Evolutionary conservation across 2,888 invertebrate genomes (phyloP).

Genomic region (Dryocosmus kuriphilus): DNA sequence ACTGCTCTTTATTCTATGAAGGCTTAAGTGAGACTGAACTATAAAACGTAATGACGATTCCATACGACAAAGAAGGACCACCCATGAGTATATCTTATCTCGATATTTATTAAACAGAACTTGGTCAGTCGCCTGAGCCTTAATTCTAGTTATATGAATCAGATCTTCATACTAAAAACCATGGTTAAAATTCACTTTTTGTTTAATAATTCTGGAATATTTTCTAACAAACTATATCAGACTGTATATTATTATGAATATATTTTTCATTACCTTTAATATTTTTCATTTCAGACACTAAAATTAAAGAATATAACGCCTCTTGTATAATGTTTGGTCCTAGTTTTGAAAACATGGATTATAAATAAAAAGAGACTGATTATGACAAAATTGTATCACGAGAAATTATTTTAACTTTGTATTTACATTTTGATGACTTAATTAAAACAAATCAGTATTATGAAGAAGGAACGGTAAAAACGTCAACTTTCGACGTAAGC

Average conservation of each 20-base stretch:
- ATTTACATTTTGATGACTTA: background rate
- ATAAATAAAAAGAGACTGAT: background rate
- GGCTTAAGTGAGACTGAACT: background rate
- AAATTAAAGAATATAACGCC: background rate
- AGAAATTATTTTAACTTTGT: background rate
- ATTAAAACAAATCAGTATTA: too few relatives aligned
- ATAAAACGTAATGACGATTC: background rate
- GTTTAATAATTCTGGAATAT: too few relatives aligned
- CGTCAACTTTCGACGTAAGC: background rate
- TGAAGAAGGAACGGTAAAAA: background rate
- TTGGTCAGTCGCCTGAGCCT: too few relatives aligned
- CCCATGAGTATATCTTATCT: too few relatives aligned
- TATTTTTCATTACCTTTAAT: background rate
- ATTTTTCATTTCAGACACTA: background rate
- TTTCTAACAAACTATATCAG: too few relatives aligned
- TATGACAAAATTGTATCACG: background rate
- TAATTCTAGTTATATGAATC: too few relatives aligned
- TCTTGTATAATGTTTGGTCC: background rate
- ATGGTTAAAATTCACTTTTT: too few relatives aligned
- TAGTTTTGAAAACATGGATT: background rate
- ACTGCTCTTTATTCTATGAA: background rate
- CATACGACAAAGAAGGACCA: too few relatives aligned
- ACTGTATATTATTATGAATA: too few relatives aligned
- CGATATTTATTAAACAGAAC: too few relatives aligned
- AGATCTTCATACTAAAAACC: too few relatives aligned